Conservation (phyloP, 1,140 invertebrate genomes). For the Neuroterus valhalla region DNA sequence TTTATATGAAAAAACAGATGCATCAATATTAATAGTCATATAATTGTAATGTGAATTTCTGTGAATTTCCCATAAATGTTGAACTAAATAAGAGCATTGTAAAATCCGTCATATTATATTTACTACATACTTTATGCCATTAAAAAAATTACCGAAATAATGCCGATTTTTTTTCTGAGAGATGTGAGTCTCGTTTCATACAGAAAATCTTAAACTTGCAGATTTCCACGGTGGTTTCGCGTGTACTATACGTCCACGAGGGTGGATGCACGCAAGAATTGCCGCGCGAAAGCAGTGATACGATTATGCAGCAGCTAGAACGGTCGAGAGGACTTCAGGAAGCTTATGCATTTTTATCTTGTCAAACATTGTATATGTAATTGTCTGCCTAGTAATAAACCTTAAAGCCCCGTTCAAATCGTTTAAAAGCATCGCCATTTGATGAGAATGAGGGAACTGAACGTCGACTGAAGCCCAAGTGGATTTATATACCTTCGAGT, state of each 20-base stretch:
- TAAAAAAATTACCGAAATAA: too few species aligned
- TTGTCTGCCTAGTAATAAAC: constrained; percentile 18
- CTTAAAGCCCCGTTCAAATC: neutral
- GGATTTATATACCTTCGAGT: constrained; percentile 3
- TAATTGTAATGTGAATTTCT: too few species aligned
- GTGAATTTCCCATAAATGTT: too few species aligned
- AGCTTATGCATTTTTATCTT: constrained; percentile 2
- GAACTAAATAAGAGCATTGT: too few species aligned
- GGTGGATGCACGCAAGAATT: constrained; percentile 1
- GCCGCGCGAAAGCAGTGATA: constrained; percentile 2
- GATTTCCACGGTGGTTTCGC: neutral
- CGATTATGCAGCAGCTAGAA: neutral
- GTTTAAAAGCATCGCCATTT: neutral
- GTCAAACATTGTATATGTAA: constrained; percentile 15
- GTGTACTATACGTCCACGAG: neutral
- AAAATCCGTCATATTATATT: too few species aligned
- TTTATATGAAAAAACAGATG: too few species aligned
- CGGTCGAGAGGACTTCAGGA: neutral
- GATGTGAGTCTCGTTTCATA: neutral
- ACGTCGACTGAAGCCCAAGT: constrained; percentile 11
- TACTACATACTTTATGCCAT: too few species aligned
- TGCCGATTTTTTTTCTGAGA: neutral
- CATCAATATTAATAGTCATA: too few species aligned
- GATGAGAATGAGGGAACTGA: neutral
- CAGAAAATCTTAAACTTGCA: constrained; percentile 4